phyloP scores from a whole-genome alignment of 2,797 vertebrate genomes.

The Synanceia verrucosa region DNA sequence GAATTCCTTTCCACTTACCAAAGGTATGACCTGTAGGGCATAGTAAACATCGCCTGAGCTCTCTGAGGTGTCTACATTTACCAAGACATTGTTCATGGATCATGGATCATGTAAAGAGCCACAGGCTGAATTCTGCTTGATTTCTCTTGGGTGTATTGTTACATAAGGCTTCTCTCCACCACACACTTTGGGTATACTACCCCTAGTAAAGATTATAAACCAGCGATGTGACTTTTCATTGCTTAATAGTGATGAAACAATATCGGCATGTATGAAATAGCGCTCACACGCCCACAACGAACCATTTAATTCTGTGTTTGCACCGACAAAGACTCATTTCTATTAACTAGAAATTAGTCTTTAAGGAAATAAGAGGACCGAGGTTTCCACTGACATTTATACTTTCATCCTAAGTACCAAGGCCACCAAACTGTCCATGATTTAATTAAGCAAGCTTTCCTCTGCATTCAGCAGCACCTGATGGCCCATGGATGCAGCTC shows the following conservation, averaged over 20 bases:
- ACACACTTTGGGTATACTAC: too few relatives aligned
- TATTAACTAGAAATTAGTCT: background rate
- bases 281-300: background rate
- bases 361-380: background rate
- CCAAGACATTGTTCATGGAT: conserved; percentile 44
- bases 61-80: conserved; percentile 55
- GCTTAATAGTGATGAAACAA: background rate
- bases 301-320: background rate
- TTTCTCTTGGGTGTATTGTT: conserved; percentile 19
- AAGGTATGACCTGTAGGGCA: conserved; percentile 30
- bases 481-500: conserved; percentile 49
- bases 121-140: conserved; percentile 25
- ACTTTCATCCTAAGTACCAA: conserved; percentile 8
- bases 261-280: background rate
- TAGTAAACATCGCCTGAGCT: conserved; percentile 26
- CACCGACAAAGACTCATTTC: conserved; percentile 1
- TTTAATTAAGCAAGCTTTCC: conserved; percentile 48
- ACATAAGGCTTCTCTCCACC: conserved; percentile 10
- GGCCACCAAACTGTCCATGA: conserved; percentile 26
- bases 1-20: conserved; percentile 37
- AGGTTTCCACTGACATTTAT: conserved; percentile 8
- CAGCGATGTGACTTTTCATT: background rate
- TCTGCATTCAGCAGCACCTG: conserved; percentile 42
- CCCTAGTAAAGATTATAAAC: too few relatives aligned
- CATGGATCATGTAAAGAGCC: conserved; percentile 46